These are phyloP conservation scores for Pyralis farinalis DNA, from an alignment of 2,888 invertebrate genomes.

Conservation along the genomic window DNA sequence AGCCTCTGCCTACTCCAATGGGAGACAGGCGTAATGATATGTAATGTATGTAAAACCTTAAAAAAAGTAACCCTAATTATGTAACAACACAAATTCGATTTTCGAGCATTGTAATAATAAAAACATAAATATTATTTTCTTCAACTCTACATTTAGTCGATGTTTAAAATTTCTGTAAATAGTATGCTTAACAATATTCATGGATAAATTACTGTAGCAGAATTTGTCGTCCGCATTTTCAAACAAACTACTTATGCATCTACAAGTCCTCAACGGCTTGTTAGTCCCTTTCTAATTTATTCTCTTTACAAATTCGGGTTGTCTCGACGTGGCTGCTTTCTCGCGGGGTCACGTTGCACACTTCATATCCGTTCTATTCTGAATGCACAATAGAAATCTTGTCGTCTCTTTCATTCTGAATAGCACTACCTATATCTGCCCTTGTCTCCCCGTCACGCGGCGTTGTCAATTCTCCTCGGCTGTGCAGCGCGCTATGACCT, in stretches of 20 bases:
- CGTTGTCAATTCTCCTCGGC: slow-evolving; percentile 57
- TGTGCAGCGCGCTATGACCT: slow-evolving; percentile 54
- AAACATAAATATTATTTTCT: no score
- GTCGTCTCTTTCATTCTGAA: slow-evolving; percentile 41
- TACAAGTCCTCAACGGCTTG: slow-evolving; percentile 17
- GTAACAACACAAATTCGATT: no score
- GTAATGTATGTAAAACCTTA: no score
- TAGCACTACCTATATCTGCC: slow-evolving; percentile 21
- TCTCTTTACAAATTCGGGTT: slow-evolving; percentile 59
- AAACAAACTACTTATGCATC: slow-evolving; percentile 13
- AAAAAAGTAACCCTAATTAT: no score
- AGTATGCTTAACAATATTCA: no score
- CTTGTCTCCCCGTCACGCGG: slow-evolving; percentile 41
- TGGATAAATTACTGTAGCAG: no score
- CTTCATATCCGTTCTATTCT: slow-evolving; percentile 69
- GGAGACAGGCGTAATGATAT: no score
- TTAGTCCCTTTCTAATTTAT: slow-evolving; percentile 61
- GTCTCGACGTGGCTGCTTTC: slow-evolving; percentile 62
- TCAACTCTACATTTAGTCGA: no score
- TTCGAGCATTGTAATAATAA: no score
- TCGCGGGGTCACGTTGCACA: slow-evolving; percentile 70
- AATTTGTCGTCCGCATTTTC: slow-evolving; percentile 7
- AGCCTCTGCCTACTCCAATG: no score
- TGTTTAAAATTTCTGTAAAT: no score
- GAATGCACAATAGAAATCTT: slow-evolving; percentile 64